These are phyloP conservation scores for Ochropleura leucogaster DNA, from an alignment of 2,888 invertebrate genomes.

Conservation along the genomic window DNA sequence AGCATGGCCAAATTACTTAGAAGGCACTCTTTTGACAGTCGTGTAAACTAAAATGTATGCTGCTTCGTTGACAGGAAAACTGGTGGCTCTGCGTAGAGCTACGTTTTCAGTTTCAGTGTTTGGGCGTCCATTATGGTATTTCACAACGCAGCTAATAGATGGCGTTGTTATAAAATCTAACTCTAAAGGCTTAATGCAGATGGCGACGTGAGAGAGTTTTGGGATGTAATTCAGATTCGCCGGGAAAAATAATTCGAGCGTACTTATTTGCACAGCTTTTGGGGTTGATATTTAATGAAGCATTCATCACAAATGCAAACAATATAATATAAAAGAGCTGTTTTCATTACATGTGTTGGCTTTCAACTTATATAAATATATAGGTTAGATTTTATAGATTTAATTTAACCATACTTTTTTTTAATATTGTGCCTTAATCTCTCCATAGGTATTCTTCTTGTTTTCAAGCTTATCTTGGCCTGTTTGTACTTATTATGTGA, in stretches of 20 bases:
- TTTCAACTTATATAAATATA: constrained; percentile 20
- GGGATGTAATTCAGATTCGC: neutral
- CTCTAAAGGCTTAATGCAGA: constrained; percentile 23
- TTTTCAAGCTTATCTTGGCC: neutral
- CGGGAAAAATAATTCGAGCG: constrained; percentile 10
- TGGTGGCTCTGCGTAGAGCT: too few relatives aligned
- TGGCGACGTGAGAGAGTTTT: constrained; percentile 28
- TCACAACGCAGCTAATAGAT: constrained; percentile 20
- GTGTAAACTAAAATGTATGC: constrained; percentile 11
- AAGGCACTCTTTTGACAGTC: constrained; percentile 11
- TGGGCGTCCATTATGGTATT: neutral
- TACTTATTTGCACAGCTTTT: constrained; percentile 40
- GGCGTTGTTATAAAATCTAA: constrained; percentile 23
- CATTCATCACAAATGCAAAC: constrained; percentile 36
- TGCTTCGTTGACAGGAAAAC: neutral
- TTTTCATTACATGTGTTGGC: constrained; percentile 25
- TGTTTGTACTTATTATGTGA: neutral
- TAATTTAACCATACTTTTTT: neutral
- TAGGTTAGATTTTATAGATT: neutral
- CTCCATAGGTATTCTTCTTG: neutral
- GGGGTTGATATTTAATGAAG: constrained; percentile 44
- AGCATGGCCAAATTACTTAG: neutral
- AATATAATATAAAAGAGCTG: constrained; percentile 22
- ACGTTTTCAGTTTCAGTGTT: constrained; percentile 5
- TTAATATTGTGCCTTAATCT: neutral